Base-by-base conservation (phyloP, 2,888 invertebrate genomes). In the Unio delphinus region DNA sequence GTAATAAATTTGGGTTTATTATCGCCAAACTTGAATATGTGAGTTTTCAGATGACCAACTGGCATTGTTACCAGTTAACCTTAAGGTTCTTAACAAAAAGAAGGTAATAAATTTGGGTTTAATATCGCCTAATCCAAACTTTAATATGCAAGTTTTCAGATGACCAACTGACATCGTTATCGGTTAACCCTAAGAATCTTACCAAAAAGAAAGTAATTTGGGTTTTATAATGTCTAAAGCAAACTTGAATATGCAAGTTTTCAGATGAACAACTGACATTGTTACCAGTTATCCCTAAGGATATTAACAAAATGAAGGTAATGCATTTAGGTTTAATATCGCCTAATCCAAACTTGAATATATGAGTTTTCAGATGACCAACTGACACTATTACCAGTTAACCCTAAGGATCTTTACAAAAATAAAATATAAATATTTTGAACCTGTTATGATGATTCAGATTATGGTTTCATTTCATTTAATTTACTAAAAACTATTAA, bases 251-350 rank as follows among this genome's bases (percentile, higher is more conserved):
- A 45, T 45, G 45, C 3, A 3, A 45, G 45, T 45, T 45, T 45
- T 45, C 20, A 28, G 61, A 61, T 23, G 26, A 61, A 18, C 15
- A 54, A 18, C 18, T 56, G 55, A 26, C n/a, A 11, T 1, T 65
- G 3, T 65, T 30, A 54, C n/a, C 15, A 20, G 28, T 23, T 23
- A 20, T 60, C 34, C 34, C 34, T 34, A 8, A 34, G 7, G 8
- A 34, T 34, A 8, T 34, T 30, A 30, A 30, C 30, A 30, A n/a
- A n/a, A n/a, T 91, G 87, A 93, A 93, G 88, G 91, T 93, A 69
- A 91, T 30, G 4, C 3, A 30, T 30, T 30, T 30, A 4, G 30
- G 30, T 30, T 30, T 30, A 30, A 30, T 30, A 30, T 30, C 3
- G 4, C 3, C 3, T 30, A 30, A 30, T 4, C 3, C 30, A 30